phyloP scores from a whole-genome alignment of 2,888 invertebrate genomes.

The Eurytoma adleriae region DNA sequence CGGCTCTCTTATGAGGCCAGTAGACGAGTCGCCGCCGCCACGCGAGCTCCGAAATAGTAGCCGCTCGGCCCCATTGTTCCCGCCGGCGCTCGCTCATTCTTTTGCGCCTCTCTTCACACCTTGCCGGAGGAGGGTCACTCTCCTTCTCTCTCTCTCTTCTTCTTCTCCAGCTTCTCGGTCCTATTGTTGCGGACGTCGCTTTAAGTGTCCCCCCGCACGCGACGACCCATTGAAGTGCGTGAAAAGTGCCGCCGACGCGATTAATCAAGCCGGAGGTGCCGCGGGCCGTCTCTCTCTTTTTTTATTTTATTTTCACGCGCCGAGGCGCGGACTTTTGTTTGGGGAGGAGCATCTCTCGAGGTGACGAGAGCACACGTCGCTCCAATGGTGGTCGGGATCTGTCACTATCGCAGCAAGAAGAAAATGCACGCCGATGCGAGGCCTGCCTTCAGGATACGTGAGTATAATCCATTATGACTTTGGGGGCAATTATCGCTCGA shows the following conservation, averaged over 20 bases:
- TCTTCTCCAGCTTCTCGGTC: slow-evolving; percentile 45
- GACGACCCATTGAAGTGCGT: neutral
- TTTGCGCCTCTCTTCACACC: slow-evolving; percentile 32
- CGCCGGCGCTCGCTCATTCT: neutral
- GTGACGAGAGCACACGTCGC: slow-evolving; percentile 40
- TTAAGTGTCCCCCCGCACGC: neutral
- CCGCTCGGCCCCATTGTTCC: neutral
- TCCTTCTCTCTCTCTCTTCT: slow-evolving; percentile 50
- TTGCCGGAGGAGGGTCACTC: neutral
- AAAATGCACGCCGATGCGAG: slow-evolving; percentile 67
- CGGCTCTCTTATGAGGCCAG: slow-evolving; percentile 67
- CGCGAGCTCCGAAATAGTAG: slow-evolving; percentile 63
- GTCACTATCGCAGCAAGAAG: slow-evolving; percentile 67
- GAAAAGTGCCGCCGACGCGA: slow-evolving; percentile 15
- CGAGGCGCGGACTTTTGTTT: neutral
- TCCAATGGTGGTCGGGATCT: slow-evolving; percentile 70
- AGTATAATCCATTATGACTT: slow-evolving; percentile 57
- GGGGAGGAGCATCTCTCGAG: neutral
- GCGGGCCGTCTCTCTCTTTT: neutral
- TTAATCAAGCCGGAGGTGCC: slow-evolving; percentile 9
- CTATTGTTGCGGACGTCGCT: slow-evolving; percentile 30
- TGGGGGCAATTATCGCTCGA: neutral
- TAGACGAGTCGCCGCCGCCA: slow-evolving; percentile 72
- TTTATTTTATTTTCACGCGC: neutral
- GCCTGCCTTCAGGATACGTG: slow-evolving; percentile 69